A percentile compares a stretch with the other conserved stretches of the same genome.
Conservation (phyloP, 2,888 invertebrate species). For the Aleiodes alternator region DNA sequence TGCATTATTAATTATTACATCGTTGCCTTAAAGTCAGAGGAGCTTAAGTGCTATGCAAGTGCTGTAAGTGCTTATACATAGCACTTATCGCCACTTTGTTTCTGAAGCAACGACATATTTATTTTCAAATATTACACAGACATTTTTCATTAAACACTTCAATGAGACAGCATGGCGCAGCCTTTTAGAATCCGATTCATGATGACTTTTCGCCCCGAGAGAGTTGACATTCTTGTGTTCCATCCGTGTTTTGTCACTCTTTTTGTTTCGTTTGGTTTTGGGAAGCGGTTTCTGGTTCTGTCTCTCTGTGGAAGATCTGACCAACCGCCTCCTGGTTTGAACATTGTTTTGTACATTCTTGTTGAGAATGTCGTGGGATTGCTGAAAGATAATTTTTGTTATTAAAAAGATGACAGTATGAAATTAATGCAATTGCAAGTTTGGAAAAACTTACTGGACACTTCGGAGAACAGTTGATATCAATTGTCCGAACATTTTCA, state of each 20-base stretch:
- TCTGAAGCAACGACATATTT: neutral
- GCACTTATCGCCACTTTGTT: too few relatives aligned
- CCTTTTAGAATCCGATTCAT: slow-evolving; percentile 88
- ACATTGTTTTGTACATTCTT: slow-evolving; percentile 25
- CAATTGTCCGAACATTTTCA: slow-evolving; percentile 58
- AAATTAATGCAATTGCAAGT: neutral
- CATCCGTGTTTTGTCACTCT: slow-evolving; percentile 85
- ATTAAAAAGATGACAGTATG: neutral
- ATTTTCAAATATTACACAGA: slow-evolving; percentile 16
- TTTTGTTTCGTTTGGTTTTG: slow-evolving; percentile 84
- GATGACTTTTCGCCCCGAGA: slow-evolving; percentile 81
- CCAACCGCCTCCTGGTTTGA: slow-evolving; percentile 62
- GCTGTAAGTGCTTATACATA: too few relatives aligned
- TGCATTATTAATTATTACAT: slow-evolving; percentile 17
- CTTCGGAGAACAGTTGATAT: slow-evolving; percentile 53
- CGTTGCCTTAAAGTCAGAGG: too few relatives aligned
- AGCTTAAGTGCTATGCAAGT: too few relatives aligned
- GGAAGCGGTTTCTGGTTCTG: slow-evolving; percentile 78
- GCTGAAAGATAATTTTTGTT: slow-evolving; percentile 21
- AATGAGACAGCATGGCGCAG: slow-evolving; percentile 83
- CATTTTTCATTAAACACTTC: slow-evolving; percentile 57
- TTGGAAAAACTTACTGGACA: slow-evolving; percentile 58
- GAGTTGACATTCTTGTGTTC: slow-evolving; percentile 82
- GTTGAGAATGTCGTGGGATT: neutral
- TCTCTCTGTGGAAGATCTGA: slow-evolving; percentile 72